Evolutionary conservation across 1,140 invertebrate species (phyloP), one percentile per base, ranked within the genome.

Genomic region (Drosophila sulfurigaster): DNA sequence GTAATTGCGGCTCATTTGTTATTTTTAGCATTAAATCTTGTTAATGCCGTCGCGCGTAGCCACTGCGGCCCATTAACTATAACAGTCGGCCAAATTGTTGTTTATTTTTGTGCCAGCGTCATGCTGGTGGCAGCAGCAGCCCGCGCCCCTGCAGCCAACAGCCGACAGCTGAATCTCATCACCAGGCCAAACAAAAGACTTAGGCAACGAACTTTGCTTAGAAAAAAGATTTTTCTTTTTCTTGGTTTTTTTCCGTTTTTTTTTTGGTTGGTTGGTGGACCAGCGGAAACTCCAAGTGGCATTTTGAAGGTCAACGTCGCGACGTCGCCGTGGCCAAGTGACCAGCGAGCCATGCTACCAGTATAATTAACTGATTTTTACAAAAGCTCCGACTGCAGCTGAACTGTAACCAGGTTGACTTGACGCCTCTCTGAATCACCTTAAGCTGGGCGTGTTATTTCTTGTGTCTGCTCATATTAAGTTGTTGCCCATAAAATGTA

Each of bases 1-100:
- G 67, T 88, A 87, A 87, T 82, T 88, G 83, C 76, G 70, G 73
- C 83, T 79, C 86, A 88, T 79, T 87, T 87, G 79, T 87, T 87
- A 87, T 87, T 87, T 87, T 87, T 87, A 87, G 82, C 77, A 49
- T 64, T 71, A 72, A 72, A 66, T 60, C 74, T 76, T 66, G 57
- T 76, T 76, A 76, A 76, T 76, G 68, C 74, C 74, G 74, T 76
- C 60, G 65, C 72, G 72, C 60, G 60, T 56, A 65, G 52, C 69
- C 62, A 58, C 46, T 45, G 71, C 52, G 68, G 60, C 62, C 69
- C 69, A 76, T 76, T 66, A 76, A 76, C 69, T 73, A 65, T 76
- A 76, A 65, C 74, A 72, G 74, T 66, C 57, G 68, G 45, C 48
- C 38, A 58, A 62, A 58, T 58, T 69, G 58, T 46, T 75, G 48